A percentile compares a stretch with the other conserved stretches of the same genome.
phyloP scores from a whole-genome alignment of 1,140 invertebrate species.

The Drosophila littoralis region DNA sequence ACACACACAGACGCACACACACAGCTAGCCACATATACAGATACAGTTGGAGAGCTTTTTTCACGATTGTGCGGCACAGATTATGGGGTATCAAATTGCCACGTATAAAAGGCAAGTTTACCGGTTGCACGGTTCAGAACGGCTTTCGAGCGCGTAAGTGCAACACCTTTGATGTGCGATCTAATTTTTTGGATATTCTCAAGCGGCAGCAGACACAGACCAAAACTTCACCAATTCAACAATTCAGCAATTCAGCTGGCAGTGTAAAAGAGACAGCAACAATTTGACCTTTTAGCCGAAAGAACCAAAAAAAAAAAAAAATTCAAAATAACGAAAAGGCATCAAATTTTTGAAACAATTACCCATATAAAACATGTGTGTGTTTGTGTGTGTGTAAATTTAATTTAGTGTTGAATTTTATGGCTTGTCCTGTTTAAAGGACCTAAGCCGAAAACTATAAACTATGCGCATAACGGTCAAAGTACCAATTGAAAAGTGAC shows the following conservation, averaged over 20 bases:
- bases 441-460: conserved; percentile 45
- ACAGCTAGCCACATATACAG: conserved; percentile 34
- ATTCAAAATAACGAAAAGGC: conserved; percentile 29
- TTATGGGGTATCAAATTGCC: conserved; percentile 90
- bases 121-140: conserved; percentile 92
- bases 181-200: conserved; percentile 72
- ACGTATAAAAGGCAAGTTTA: conserved; percentile 92
- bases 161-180: conserved; percentile 85
- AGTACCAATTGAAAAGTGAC: conserved; percentile 57
- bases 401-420: not conserved
- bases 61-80: conserved; percentile 57
- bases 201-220: conserved; percentile 49
- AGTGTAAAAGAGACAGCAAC: conserved; percentile 63
- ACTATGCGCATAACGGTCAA: conserved; percentile 31
- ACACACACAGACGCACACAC: conserved; percentile 48
- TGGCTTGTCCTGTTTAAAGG: conserved; percentile 54
- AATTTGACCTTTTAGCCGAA: conserved; percentile 74
- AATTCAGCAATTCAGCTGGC: conserved; percentile 30
- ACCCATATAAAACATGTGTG: conserved; percentile 48
- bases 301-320: conserved; percentile 46
- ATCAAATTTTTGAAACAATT: conserved; percentile 33
- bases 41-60: conserved; percentile 55
- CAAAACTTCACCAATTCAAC: not conserved
- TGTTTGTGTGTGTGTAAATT: conserved; percentile 31
- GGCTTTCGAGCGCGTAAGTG: conserved; percentile 95